phyloP scores from a whole-genome alignment of 2,888 invertebrate genomes.

The Caenorhabditis auriculariae region DNA sequence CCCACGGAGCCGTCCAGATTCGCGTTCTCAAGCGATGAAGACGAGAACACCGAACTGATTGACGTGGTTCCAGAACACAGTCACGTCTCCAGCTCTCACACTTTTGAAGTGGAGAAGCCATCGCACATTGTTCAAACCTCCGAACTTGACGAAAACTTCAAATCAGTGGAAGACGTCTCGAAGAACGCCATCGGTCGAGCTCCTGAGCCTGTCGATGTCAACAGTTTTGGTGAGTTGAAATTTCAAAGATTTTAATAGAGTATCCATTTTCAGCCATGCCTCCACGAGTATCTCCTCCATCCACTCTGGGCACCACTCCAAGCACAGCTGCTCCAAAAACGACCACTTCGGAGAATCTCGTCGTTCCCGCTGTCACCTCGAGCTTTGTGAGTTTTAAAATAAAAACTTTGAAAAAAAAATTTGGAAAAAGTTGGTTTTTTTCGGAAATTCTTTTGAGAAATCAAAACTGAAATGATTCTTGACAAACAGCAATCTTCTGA shows the following conservation, averaged over 20 bases:
- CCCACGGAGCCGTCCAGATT: constrained; percentile 15
- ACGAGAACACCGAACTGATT: constrained; percentile 22
- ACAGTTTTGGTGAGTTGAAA: constrained; percentile 7
- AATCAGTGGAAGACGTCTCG: no score
- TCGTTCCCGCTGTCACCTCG: constrained; percentile 4
- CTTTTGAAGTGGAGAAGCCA: constrained; percentile 16
- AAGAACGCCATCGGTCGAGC: constrained; percentile 9
- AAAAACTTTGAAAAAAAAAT: no score
- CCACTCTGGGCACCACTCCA: constrained; percentile 13
- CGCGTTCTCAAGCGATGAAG: constrained; percentile 27
- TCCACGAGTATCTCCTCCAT: no score
- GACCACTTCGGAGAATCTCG: not conserved
- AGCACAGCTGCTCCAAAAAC: constrained; percentile 14
- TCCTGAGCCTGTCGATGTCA: constrained; percentile 1
- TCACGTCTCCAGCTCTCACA: constrained; percentile 17
- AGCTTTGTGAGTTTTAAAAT: constrained; percentile 8
- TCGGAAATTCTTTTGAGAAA: no score
- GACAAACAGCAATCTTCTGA: no score
- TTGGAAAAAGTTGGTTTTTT: no score
- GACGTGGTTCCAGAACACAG: constrained; percentile 23
- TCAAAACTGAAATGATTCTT: no score
- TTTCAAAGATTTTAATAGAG: no score
- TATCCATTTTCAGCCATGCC: no score
- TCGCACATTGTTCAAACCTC: no score
- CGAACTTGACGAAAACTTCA: no score